Percentiles rank a stretch among this genome's conserved stretches.
Evolutionary conservation across 2,888 invertebrate genomes (phyloP).

Genomic region (Aelia acuminata): DNA sequence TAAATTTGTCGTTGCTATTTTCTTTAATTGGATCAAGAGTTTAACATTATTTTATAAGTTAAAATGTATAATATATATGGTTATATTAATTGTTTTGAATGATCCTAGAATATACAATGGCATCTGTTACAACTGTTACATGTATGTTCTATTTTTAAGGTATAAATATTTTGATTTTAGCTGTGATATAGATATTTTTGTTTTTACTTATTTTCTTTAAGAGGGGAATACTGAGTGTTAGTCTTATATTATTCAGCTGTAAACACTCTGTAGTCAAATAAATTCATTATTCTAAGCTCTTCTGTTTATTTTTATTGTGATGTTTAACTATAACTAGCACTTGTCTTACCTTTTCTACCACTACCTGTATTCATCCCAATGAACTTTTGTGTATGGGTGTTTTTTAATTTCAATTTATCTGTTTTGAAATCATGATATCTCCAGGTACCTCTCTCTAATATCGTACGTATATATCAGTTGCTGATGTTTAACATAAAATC

Average conservation of each 20-base stretch:
- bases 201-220: constrained; percentile 6
- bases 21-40: neutral
- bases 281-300: neutral
- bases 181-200: constrained; percentile 19
- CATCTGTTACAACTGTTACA: neutral
- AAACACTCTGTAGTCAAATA: constrained; percentile 41
- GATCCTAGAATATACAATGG: neutral
- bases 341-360: too few relatives aligned
- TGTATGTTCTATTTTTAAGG: neutral
- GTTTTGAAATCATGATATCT: neutral
- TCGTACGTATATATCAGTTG: too few relatives aligned
- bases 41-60: neutral
- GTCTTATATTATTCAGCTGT: constrained; percentile 1
- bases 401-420: neutral
- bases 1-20: constrained; percentile 26
- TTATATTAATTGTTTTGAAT: constrained; percentile 13
- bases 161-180: constrained; percentile 28
- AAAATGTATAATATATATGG: neutral
- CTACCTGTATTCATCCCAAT: neutral
- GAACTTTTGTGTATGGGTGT: too few relatives aligned
- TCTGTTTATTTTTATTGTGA: neutral
- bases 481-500: neutral
- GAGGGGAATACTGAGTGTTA: neutral
- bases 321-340: neutral
- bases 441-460: neutral